Percentiles rank a stretch among this genome's conserved stretches.
Evolutionary conservation across 2,888 invertebrate genomes (phyloP).

Genomic region (Pemphredon lugubris): DNA sequence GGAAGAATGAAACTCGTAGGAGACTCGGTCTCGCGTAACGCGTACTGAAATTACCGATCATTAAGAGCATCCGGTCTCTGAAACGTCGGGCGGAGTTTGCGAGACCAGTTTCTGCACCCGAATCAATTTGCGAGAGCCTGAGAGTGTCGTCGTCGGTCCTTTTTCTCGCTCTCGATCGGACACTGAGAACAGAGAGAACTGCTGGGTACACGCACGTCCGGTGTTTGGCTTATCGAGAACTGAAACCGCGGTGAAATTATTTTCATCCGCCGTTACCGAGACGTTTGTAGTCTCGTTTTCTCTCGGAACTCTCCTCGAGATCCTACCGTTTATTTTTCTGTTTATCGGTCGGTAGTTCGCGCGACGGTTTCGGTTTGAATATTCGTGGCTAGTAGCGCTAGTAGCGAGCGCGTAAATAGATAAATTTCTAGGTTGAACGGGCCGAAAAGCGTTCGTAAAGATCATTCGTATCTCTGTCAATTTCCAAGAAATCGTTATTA

Average conservation of each 20-base stretch:
- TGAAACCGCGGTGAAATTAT: conserved; percentile 28
- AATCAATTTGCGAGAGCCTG: conserved; percentile 63
- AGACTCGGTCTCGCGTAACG: conserved; percentile 52
- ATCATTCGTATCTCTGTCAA: no score
- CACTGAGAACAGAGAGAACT: neutral
- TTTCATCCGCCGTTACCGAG: conserved; percentile 15
- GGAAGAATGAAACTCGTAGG: conserved; percentile 7
- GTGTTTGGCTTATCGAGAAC: conserved; percentile 1
- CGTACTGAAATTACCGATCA: conserved; percentile 65
- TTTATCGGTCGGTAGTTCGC: no score
- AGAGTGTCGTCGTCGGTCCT: conserved; percentile 39
- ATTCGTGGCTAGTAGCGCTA: no score
- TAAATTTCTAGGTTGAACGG: no score
- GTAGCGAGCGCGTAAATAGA: no score
- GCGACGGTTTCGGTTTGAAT: no score
- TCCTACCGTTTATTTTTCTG: no score
- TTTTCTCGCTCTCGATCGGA: conserved; percentile 3
- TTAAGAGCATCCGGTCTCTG: conserved; percentile 66
- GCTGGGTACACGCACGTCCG: conserved; percentile 1
- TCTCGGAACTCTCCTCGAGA: neutral
- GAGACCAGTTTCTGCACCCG: conserved; percentile 66
- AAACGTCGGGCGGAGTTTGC: conserved; percentile 60
- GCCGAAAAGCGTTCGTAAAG: no score
- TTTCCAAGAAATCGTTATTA: no score
- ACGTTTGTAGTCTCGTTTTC: neutral